Conservation (phyloP, 2,113 vertebrate genomes). For the Forbesichthys agassizii region DNA sequence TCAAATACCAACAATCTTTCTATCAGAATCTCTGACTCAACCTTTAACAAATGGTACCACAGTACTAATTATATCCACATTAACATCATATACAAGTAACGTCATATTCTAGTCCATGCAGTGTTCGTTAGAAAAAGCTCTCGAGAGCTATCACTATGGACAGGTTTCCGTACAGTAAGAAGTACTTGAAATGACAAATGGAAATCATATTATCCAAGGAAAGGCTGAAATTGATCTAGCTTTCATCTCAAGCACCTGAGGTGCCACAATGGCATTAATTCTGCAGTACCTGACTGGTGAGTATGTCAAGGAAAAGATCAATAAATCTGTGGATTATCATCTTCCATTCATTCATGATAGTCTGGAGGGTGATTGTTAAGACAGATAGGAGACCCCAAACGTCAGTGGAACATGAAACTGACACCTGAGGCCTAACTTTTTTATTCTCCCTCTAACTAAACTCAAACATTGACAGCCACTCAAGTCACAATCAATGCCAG, state of each 20-base stretch:
- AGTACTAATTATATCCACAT: background rate
- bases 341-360: conserved; percentile 8
- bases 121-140: conserved; percentile 28
- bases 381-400: conserved; percentile 20
- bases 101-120: background rate
- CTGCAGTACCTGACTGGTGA: conserved; percentile 16
- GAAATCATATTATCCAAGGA: conserved; percentile 13
- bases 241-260: conserved; percentile 12
- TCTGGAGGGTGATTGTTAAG: conserved; percentile 27
- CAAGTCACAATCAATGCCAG: background rate
- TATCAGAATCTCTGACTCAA: too few relatives aligned
- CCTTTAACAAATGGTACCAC: background rate
- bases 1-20: too few relatives aligned
- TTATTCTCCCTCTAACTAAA: conserved; percentile 9
- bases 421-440: background rate
- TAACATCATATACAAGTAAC: background rate
- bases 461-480: background rate
- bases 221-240: conserved; percentile 15
- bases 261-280: conserved; percentile 21
- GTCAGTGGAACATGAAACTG: conserved; percentile 13
- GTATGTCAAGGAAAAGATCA: conserved; percentile 27
- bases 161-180: conserved; percentile 6
- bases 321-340: conserved; percentile 34
- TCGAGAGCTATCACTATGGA: conserved; percentile 27
- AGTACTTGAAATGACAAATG: conserved; percentile 33